These are phyloP conservation scores for Caiman crocodilus DNA, from an alignment of 2,797 vertebrate genomes.

Conservation along the genomic window DNA sequence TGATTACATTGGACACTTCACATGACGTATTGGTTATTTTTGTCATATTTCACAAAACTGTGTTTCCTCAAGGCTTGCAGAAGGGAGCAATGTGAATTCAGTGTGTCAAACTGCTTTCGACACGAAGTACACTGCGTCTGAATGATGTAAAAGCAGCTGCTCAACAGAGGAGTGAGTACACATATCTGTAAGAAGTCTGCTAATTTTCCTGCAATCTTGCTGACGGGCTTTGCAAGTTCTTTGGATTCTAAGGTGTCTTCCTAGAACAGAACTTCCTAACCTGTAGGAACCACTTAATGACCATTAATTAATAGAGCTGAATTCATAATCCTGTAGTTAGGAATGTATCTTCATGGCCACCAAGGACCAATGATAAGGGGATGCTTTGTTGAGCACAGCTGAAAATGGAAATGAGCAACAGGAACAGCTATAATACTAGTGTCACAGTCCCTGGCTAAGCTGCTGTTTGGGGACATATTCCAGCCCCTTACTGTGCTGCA, in stretches of 20 bases:
- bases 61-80: neutral
- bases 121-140: neutral
- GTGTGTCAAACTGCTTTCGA: neutral
- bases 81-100: neutral
- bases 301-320: neutral
- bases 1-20: neutral
- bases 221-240: neutral
- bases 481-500: too few relatives aligned
- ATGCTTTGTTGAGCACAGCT: neutral
- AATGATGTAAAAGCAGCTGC: neutral
- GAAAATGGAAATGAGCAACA: neutral
- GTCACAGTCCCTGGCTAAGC: too few relatives aligned
- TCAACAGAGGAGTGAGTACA: neutral
- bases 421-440: neutral
- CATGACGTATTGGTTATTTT: neutral
- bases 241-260: neutral
- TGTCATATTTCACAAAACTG: neutral
- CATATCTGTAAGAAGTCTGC: neutral
- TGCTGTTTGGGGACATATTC: too few relatives aligned
- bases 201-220: neutral
- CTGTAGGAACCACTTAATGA: neutral
- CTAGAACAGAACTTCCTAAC: neutral
- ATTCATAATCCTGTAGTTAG: neutral
- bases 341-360: neutral
- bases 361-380: neutral